Percentiles rank a stretch among this genome's conserved stretches.
These are phyloP conservation scores for Theretra japonica DNA, from an alignment of 2,888 invertebrate genomes.

Conservation along the genomic window DNA sequence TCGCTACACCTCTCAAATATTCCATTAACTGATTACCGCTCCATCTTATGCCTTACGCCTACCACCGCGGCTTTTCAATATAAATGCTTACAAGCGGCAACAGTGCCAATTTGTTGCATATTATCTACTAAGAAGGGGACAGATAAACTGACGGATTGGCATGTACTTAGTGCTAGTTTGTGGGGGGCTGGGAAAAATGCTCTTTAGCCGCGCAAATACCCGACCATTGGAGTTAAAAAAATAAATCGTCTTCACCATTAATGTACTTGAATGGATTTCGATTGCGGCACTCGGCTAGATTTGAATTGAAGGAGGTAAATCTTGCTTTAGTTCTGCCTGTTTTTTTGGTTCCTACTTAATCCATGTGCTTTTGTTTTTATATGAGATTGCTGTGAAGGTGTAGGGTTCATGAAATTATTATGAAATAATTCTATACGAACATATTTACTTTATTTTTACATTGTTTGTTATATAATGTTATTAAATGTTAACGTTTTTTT, in stretches of 20 bases:
- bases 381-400: neutral
- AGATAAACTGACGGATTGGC: slow-evolving; percentile 69
- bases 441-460: too few species aligned
- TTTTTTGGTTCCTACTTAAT: neutral
- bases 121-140: slow-evolving; percentile 64
- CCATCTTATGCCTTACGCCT: slow-evolving; percentile 38
- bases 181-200: slow-evolving; percentile 56
- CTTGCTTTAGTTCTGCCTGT: slow-evolving; percentile 1
- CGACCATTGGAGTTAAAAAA: slow-evolving; percentile 42
- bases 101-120: slow-evolving; percentile 78
- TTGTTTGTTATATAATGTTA: too few species aligned
- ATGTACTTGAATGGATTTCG: slow-evolving; percentile 22
- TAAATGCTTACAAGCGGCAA: slow-evolving; percentile 68
- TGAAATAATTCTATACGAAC: too few species aligned
- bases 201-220: slow-evolving; percentile 48
- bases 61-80: slow-evolving; percentile 67
- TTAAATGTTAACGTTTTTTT: too few species aligned
- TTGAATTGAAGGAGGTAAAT: slow-evolving; percentile 9
- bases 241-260: slow-evolving; percentile 30
- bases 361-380: neutral
- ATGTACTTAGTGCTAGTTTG: slow-evolving; percentile 56
- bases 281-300: slow-evolving; percentile 10
- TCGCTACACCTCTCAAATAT: neutral
- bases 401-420: too few species aligned
- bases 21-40: slow-evolving; percentile 28